Base-by-base conservation (phyloP, 2,797 vertebrate genomes). In the Poeciliopsis turneri region DNA sequence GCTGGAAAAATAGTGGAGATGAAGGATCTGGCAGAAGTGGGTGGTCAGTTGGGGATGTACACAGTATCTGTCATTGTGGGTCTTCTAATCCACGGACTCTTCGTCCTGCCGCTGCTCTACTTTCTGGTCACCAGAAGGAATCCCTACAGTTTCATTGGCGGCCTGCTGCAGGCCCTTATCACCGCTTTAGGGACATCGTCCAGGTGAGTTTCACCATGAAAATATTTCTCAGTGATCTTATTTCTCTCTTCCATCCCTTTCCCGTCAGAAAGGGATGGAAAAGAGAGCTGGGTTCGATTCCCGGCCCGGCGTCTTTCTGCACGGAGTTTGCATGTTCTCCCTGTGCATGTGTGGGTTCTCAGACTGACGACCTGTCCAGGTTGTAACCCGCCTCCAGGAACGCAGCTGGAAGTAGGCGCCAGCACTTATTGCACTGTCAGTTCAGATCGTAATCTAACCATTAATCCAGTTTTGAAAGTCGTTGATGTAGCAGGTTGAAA, bases 1-100 rank as follows among this genome's bases (percentile, higher is more conserved):
- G 97, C 97, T 20, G 98, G 97, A 41, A 99, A 98, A 93, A 98
- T 99, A 43, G 93, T 98, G 83, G 98, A 99, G 92, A 99, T 99
- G 98, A 97, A 98, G 86, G 96, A 99, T 84, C 91, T 98, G 76
- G 96, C 95, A 0, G 96, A 97, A 89, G 93, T 99, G 85, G 98
- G 98, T 8, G 95, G 97, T 69, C 97, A 99, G 94, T 93, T 99
- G 86, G 98, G 97, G 68, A 98, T 99, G 97, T 99, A 99, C 93
- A 98, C 96, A 0, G 90, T 98, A 81, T 97, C 97, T 0, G 98
- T 99, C 86, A 97, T 97, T 0, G 95, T 97, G 30, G 98, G 98
- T 36, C 96, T 99, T 68, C 95, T 97, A 71, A 97, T 99, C 86
- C 98, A 99, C 0, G 97, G 97, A 25, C 95, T 98, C 28, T 88